These are phyloP conservation scores for Ophraella communa DNA, from an alignment of 2,888 invertebrate species.

Conservation along the genomic window DNA sequence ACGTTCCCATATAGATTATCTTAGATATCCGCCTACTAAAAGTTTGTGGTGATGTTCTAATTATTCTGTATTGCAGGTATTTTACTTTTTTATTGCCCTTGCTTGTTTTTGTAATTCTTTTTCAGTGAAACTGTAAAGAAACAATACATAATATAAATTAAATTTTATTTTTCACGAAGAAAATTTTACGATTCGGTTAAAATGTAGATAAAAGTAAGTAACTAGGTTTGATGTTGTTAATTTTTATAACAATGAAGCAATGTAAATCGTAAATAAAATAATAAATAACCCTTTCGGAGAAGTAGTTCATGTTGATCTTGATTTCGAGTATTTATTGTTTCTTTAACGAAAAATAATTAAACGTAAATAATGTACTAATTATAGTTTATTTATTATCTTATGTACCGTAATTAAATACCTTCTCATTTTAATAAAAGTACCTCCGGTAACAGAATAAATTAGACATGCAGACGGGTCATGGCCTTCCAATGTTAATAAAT, in stretches of 20 bases:
- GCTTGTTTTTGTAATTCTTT: too few species aligned
- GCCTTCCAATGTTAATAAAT: slow-evolving; percentile 15
- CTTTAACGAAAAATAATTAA: slow-evolving; percentile 20
- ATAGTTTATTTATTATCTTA: slow-evolving; percentile 23
- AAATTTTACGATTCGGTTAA: too few species aligned
- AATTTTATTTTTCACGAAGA: too few species aligned
- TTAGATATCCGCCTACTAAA: too few species aligned
- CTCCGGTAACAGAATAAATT: slow-evolving; percentile 24
- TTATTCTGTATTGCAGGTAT: too few species aligned
- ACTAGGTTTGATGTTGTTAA: neutral
- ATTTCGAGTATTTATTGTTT: slow-evolving; percentile 15
- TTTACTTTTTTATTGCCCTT: too few species aligned
- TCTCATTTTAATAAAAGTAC: slow-evolving; percentile 13
- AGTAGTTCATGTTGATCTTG: slow-evolving; percentile 17
- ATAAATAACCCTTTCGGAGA: slow-evolving; percentile 1
- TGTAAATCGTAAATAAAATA: neutral
- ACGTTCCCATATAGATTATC: too few species aligned
- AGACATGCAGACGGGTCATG: slow-evolving; percentile 25
- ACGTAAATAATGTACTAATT: slow-evolving; percentile 19
- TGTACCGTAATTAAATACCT: slow-evolving; percentile 15
- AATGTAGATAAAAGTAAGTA: too few species aligned
- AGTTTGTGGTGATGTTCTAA: too few species aligned
- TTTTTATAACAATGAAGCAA: neutral
- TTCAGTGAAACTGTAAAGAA: too few species aligned
- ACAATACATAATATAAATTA: too few species aligned